Percentiles rank a stretch among this genome's conserved stretches.
Evolutionary conservation across 2,797 vertebrate species (phyloP).

Genomic region (Pterois miles): DNA sequence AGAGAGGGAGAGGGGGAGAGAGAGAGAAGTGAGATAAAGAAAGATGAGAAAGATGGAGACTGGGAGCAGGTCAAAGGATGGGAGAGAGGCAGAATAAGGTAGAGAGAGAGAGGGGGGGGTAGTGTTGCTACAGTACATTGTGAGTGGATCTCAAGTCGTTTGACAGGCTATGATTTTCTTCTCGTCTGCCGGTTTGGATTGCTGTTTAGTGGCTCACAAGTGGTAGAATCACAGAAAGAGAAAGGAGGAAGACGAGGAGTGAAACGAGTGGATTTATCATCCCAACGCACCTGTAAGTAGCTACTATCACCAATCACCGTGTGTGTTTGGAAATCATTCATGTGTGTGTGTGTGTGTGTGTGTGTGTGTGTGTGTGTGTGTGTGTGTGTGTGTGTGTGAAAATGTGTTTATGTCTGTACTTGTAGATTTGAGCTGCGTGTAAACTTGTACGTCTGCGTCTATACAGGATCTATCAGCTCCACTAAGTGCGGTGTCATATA

Average conservation of each 20-base stretch:
- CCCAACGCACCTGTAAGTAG: conserved; percentile 54
- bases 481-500: conserved; percentile 55
- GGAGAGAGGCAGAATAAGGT: conserved; percentile 29
- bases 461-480: conserved; percentile 13
- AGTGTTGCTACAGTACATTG: conserved; percentile 29
- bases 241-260: background rate
- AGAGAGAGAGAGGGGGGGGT: conserved; percentile 26
- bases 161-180: conserved; percentile 64
- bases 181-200: conserved; percentile 8
- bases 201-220: background rate
- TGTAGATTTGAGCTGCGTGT: background rate
- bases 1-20: background rate
- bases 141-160: conserved; percentile 44
- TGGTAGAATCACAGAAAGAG: background rate
- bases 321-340: background rate
- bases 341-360: background rate
- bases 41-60: conserved; percentile 44
- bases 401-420: background rate
- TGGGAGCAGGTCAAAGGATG: conserved; percentile 54
- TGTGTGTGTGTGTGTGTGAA: conserved; percentile 1
- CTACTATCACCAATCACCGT: background rate
- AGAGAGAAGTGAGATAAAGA: conserved; percentile 8
- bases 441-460: background rate
- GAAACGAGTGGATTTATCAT: conserved; percentile 24
- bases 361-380: conserved; percentile 18